Evolutionary conservation across 2,888 invertebrate species (phyloP).

Genomic region (Rhaphigaster nebulosa): DNA sequence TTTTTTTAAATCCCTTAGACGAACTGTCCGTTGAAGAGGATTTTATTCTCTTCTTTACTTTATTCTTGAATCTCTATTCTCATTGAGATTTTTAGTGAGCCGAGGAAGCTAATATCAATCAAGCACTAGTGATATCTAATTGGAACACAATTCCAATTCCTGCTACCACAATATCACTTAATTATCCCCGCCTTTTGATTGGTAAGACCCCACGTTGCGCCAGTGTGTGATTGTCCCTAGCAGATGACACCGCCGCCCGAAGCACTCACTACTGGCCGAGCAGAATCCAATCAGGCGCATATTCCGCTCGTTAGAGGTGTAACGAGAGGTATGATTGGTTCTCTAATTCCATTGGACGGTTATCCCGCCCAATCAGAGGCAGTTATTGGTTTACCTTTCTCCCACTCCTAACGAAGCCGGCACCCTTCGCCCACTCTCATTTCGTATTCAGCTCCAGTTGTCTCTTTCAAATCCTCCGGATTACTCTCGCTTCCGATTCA

Average conservation of each 20-base stretch:
- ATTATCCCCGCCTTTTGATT: slow-evolving; percentile 13
- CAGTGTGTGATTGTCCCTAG: not conserved
- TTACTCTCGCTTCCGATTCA: not conserved
- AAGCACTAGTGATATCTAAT: not conserved
- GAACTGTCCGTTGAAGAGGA: too few relatives aligned
- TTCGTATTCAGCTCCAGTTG: slow-evolving; percentile 37
- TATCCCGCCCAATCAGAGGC: slow-evolving; percentile 58
- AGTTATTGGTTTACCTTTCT: slow-evolving; percentile 57
- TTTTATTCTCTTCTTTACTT: not conserved
- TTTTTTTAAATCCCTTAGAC: too few relatives aligned
- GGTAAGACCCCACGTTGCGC: not conserved
- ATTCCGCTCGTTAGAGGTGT: slow-evolving; percentile 56
- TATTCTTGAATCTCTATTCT: too few relatives aligned
- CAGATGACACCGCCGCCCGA: not conserved
- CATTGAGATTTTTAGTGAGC: not conserved
- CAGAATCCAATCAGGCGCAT: slow-evolving; percentile 56
- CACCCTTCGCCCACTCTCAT: slow-evolving; percentile 53
- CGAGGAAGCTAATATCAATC: not conserved
- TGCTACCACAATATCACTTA: not conserved
- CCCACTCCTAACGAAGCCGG: slow-evolving; percentile 49
- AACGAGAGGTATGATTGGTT: slow-evolving; percentile 59
- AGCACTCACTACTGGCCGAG: not conserved
- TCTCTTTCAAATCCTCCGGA: slow-evolving; percentile 43
- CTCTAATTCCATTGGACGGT: slow-evolving; percentile 55
- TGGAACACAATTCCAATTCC: not conserved